Base-by-base conservation (phyloP, 2,797 vertebrate genomes). In the Helicolenus hilgendorfi region DNA sequence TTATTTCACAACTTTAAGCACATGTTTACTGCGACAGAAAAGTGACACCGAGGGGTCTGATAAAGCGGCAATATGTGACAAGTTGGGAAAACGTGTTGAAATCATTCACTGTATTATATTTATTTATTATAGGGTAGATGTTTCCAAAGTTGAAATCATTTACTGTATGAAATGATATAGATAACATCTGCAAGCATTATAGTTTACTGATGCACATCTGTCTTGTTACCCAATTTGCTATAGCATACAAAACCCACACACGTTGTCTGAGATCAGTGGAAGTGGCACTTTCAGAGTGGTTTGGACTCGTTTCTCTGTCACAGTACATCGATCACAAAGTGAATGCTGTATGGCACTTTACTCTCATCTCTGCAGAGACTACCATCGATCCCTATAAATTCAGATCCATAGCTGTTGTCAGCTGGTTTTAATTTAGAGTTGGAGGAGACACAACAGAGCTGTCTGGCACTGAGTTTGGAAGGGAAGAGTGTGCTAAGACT, bases 401-500 rank as follows among this genome's bases (percentile, higher is more conserved):
- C 22, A 79, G 18, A 75, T 73, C 64, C 49, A 45, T 56, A 18
- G 59, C 73, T 69, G 18, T 56, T 35, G 83, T 84, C 85, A 89
- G 69, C 77, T 91, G 93, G 71, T 85, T 80, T 79, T 76, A 45
- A 89, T 94, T 92, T 88, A 27, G 38, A 75, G 11, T 72, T 92
- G 93, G 90, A 91, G 33, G 56, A 79, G n/a, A 59, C 71, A 89
- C 80, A 88, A 27, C 65, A n/a, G 55, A 81, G 70, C 77, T 75
- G 69, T 77, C 84, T 92, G 91, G 83, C 65, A 78, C 70, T 5
- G 38, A 59, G 73, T 67, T 69, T 8, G 13, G 24, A 59, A 31
- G 31, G 24, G 45, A 80, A 77, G 65, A 84, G 79, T 55, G 60
- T 29, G 26, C 24, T 62, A 38, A 86, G 77, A 62, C 22, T 75